A percentile compares a stretch with the other conserved stretches of the same genome.
These are phyloP conservation scores for Chirona hameri DNA, from an alignment of 2,888 invertebrate genomes.

Conservation along the genomic window DNA sequence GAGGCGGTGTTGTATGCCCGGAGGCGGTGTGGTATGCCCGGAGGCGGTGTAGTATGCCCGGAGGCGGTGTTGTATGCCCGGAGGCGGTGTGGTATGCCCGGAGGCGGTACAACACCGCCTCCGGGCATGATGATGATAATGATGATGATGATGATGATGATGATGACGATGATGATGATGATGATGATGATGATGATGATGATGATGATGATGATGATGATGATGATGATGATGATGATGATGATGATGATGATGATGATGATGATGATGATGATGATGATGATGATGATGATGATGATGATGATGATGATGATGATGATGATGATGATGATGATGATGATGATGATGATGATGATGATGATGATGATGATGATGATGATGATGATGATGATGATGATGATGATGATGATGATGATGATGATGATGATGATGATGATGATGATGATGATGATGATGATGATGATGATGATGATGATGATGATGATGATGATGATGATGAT, in stretches of 20 bases:
- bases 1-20: too few relatives aligned
- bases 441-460: too few relatives aligned
- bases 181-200: conserved; percentile 22
- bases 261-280: conserved; percentile 22
- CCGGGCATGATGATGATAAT: too few relatives aligned
- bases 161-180: conserved; percentile 22
- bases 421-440: too few relatives aligned
- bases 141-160: conserved; percentile 22
- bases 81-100: too few relatives aligned
- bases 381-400: conserved; percentile 22
- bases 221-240: conserved; percentile 22
- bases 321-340: conserved; percentile 22
- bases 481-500: too few relatives aligned
- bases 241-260: conserved; percentile 22
- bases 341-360: conserved; percentile 22
- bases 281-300: conserved; percentile 22
- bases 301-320: conserved; percentile 22
- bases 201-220: conserved; percentile 22
- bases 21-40: too few relatives aligned
- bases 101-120: too few relatives aligned
- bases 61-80: too few relatives aligned
- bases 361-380: conserved; percentile 22
- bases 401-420: too few relatives aligned
- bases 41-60: too few relatives aligned
- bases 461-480: too few relatives aligned